Base-by-base conservation (phyloP, 2,797 vertebrate genomes). In the Merluccius polli region DNA sequence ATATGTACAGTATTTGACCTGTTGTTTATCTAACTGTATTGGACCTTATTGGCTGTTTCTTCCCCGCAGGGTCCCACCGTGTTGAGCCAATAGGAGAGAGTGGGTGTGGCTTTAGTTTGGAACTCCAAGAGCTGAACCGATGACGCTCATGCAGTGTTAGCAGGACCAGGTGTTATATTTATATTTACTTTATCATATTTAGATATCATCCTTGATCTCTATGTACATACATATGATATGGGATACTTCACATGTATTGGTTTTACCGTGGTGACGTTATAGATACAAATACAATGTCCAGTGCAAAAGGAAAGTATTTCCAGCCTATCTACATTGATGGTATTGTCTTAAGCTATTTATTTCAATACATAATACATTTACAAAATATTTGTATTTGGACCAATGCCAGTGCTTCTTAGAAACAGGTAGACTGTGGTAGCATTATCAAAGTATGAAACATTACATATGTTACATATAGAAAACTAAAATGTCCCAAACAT, bases 21-120 rank as follows among this genome's bases (percentile, higher is more conserved):
- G 32, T 36, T 41, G 12, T 72, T 84, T 85, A 79, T 72, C 79
- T 68, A 77, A 75, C 59, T 72, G 27, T 76, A 75, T 82, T 81
- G 75, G 69, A 68, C 82, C 41, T 84, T 18, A 78, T 82, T 7
- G 1, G 11, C 27, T 73, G 77, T 79, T 82, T 84, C 18, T 1
- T 80, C 75, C 83, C 85, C 79, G 81, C 76, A 95, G 94, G 93
- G 65, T 89, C 80, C 24, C 85, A 90, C 77, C 91, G 92, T 0
- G 87, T 95, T 0, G 91, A 90, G 80, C 93, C 93, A 76, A 72
- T 88, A 11, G 92, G 89, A 85, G 91, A 81, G 84, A 93, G 89
- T 72, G 86, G 87, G 79, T 86, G 82, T 83, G 90, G 86, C 78
- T 91, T 89, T 72, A 86, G 77, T 63, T 86, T 88, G 74, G 85